These are phyloP conservation scores for Drosophila nigricruria DNA, from an alignment of 2,888 invertebrate species.

Conservation along the genomic window DNA sequence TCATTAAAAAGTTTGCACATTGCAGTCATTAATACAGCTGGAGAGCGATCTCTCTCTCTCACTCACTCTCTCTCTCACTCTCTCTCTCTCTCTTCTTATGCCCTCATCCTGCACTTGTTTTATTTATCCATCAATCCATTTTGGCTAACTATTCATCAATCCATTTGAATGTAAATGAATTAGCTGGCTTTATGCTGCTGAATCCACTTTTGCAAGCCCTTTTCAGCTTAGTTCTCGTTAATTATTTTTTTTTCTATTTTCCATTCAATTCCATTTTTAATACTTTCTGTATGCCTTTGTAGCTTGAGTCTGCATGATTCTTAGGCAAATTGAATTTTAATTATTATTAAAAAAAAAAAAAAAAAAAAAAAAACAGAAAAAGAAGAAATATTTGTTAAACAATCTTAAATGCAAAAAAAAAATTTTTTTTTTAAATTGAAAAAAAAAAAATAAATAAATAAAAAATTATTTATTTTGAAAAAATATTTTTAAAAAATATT, in stretches of 20 bases:
- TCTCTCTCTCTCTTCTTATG: background rate
- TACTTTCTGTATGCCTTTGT: background rate
- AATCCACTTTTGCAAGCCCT: slow-evolving; percentile 11
- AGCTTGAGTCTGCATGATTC: background rate
- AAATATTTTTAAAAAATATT: too few relatives aligned
- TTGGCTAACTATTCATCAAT: slow-evolving; percentile 31
- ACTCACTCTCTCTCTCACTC: too few relatives aligned
- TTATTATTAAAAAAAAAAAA: too few relatives aligned
- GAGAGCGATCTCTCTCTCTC: background rate
- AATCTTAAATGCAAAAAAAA: too few relatives aligned
- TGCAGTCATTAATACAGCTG: slow-evolving; percentile 10
- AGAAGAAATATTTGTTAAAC: too few relatives aligned
- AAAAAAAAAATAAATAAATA: too few relatives aligned
- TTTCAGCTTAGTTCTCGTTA: slow-evolving; percentile 8
- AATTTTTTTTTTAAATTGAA: too few relatives aligned
- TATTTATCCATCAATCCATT: slow-evolving; percentile 13
- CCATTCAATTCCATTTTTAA: background rate
- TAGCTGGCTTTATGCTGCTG: slow-evolving; percentile 13
- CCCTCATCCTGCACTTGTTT: background rate
- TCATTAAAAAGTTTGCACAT: slow-evolving; percentile 43
- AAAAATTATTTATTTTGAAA: too few relatives aligned
- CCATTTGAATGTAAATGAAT: slow-evolving; percentile 33
- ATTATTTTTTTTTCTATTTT: background rate
- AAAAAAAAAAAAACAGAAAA: background rate
- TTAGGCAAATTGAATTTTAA: background rate